Percentiles rank a stretch among this genome's conserved stretches.
These are phyloP conservation scores for Neotoma lepida DNA, from an alignment of 2,113 vertebrate species.

Conservation along the genomic window DNA sequence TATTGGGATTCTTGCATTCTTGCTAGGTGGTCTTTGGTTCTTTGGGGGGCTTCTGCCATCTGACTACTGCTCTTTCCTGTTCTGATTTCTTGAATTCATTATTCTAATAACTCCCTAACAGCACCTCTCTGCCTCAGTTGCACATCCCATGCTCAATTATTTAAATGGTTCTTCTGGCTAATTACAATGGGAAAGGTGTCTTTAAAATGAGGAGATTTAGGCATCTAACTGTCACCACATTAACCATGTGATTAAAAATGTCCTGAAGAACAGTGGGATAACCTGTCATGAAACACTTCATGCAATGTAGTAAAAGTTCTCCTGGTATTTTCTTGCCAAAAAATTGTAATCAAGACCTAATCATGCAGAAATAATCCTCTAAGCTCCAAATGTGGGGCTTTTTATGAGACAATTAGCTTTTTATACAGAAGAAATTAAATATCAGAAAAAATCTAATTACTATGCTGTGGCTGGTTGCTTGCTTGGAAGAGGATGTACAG, in stretches of 20 bases:
- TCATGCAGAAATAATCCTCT: conserved; percentile 29
- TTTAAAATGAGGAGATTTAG: neutral
- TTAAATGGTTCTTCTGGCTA: neutral
- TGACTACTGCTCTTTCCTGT: neutral
- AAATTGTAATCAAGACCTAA: conserved; percentile 34
- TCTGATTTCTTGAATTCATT: neutral
- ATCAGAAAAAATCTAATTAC: conserved; percentile 27
- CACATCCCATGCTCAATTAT: neutral
- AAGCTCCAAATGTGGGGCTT: neutral
- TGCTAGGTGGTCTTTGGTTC: neutral
- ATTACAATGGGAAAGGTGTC: neutral
- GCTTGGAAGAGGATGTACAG: neutral
- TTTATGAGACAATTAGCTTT: neutral
- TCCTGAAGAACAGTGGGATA: neutral
- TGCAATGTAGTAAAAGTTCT: neutral
- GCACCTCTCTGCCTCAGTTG: neutral
- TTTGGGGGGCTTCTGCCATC: no score
- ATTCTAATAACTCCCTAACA: neutral
- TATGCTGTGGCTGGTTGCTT: neutral
- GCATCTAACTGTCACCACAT: neutral
- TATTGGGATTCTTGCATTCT: neutral
- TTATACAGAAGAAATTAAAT: neutral
- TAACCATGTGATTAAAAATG: neutral
- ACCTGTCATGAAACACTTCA: neutral
- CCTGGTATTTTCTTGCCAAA: neutral